Evolutionary conservation across 1,140 invertebrate genomes (phyloP).

Genomic region (Anagrus nilaparvatae): DNA sequence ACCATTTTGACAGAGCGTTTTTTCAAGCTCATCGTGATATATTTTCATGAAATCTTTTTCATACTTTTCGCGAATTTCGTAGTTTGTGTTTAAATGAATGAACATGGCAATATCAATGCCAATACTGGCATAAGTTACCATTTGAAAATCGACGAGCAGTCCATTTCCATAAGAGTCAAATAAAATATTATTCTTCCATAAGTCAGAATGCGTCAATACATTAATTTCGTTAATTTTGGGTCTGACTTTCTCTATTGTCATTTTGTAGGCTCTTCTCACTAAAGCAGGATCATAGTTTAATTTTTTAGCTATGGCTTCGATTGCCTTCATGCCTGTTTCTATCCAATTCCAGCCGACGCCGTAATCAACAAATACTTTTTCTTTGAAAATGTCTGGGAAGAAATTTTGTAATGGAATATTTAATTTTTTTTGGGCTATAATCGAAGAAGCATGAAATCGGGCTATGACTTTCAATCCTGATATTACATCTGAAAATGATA

Average conservation of each 20-base stretch:
- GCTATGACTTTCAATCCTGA: not conserved
- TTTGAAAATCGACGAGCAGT: constrained; percentile 5
- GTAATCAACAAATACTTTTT: not conserved
- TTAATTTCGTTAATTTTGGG: not conserved
- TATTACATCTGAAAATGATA: too few species aligned
- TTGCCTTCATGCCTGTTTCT: not conserved
- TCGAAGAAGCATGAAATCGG: constrained; percentile 3
- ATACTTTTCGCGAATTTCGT: not conserved
- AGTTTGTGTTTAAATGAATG: not conserved
- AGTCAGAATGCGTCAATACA: constrained; percentile 3
- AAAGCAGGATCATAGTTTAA: not conserved
- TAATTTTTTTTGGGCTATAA: not conserved
- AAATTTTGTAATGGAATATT: not conserved
- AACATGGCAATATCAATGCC: not conserved
- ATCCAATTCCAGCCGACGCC: constrained; percentile 1
- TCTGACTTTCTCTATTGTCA: not conserved
- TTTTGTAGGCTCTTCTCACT: not conserved
- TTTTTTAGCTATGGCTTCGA: not conserved
- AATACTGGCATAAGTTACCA: not conserved
- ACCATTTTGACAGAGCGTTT: not conserved
- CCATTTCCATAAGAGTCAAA: not conserved
- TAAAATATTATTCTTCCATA: constrained; percentile 7
- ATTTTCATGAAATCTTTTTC: not conserved
- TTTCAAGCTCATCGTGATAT: not conserved
- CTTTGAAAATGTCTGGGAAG: not conserved